Conservation (phyloP, 2,113 vertebrate genomes). For the Ameiurus melas region DNA sequence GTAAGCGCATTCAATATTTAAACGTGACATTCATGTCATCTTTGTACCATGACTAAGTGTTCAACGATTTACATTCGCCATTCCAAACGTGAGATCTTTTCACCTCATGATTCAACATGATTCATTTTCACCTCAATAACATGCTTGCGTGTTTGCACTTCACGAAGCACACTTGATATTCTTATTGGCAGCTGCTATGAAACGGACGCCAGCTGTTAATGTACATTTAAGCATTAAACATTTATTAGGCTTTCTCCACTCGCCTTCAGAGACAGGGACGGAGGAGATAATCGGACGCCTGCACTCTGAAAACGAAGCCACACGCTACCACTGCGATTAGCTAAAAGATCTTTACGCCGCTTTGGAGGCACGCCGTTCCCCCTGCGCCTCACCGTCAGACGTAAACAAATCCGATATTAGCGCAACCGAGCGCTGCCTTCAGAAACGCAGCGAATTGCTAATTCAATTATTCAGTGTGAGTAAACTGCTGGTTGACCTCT, state of each 20-base stretch:
- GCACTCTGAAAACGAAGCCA: slow-evolving; percentile 36
- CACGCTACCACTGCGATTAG: slow-evolving; percentile 4
- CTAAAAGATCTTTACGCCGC: not conserved
- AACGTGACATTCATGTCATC: not conserved
- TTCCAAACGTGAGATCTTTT: not conserved
- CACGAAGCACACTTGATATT: slow-evolving; percentile 14
- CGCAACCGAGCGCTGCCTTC: slow-evolving; percentile 18
- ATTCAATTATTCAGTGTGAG: slow-evolving; percentile 54
- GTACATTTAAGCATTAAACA: slow-evolving; percentile 43
- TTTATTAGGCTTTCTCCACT: slow-evolving; percentile 43
- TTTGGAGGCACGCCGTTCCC: not conserved
- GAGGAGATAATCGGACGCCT: slow-evolving; percentile 46
- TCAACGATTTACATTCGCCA: not conserved
- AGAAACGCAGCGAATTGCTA: slow-evolving; percentile 34
- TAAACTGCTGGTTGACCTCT: slow-evolving; percentile 50
- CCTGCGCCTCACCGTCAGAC: not conserved
- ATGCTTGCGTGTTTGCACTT: not conserved
- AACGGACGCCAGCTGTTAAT: slow-evolving; percentile 41
- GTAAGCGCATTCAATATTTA: not conserved
- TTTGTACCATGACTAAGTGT: not conserved
- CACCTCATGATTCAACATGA: too few relatives aligned
- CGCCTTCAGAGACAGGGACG: slow-evolving; percentile 41
- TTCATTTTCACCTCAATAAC: not conserved
- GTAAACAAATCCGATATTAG: slow-evolving; percentile 39
- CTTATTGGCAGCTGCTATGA: slow-evolving; percentile 17